Evolutionary conservation across 2,113 vertebrate genomes (phyloP).

Genomic region (Planiliza haematocheilus): DNA sequence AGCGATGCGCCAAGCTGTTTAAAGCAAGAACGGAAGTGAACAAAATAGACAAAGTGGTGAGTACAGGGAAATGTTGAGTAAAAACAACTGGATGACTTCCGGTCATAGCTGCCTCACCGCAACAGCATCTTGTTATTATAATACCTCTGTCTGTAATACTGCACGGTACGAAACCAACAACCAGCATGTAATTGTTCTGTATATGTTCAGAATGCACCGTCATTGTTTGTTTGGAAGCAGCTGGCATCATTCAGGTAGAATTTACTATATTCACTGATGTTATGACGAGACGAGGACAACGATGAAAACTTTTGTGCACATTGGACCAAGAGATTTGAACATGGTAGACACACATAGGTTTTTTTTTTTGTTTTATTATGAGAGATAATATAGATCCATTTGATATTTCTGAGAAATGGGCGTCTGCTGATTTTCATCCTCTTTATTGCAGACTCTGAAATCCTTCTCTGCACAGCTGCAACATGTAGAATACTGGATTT

Average conservation of each 20-base stretch:
- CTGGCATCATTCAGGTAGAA: constrained; percentile 7
- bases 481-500: constrained; percentile 8
- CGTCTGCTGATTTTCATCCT: background rate
- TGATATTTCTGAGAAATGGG: background rate
- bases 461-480: background rate
- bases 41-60: background rate
- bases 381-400: background rate
- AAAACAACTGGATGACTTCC: background rate
- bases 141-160: background rate
- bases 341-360: background rate
- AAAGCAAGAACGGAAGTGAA: background rate
- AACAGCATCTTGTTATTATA: too few relatives aligned
- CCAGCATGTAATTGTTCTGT: too few relatives aligned
- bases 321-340: background rate
- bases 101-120: background rate
- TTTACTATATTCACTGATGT: background rate
- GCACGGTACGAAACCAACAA: background rate
- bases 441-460: constrained; percentile 21
- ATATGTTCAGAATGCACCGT: too few relatives aligned
- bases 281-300: background rate
- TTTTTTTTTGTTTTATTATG: background rate
- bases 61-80: background rate
- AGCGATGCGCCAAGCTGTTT: too few relatives aligned
- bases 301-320: background rate
- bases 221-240: background rate